Evolutionary conservation across 1,140 invertebrate species (phyloP).

Genomic region (Drosophila cardini): DNA sequence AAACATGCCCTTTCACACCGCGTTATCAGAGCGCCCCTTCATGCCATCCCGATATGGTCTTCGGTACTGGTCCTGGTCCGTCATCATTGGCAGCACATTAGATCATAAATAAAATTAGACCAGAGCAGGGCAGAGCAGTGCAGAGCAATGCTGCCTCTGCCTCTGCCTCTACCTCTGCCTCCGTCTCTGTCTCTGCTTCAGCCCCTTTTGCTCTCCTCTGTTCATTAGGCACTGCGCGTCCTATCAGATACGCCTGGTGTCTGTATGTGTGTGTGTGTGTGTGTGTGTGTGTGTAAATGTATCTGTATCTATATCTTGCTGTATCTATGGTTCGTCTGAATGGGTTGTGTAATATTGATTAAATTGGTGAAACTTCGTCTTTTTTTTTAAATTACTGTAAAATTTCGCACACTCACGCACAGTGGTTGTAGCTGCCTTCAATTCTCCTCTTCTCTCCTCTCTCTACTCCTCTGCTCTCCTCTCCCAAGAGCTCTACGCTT

Average conservation of each 20-base stretch:
- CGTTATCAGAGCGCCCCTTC: slow-evolving; percentile 53
- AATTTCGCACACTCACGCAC: slow-evolving; percentile 81
- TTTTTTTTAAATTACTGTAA: slow-evolving; percentile 81
- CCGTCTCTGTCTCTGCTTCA: neutral
- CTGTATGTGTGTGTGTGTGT: neutral
- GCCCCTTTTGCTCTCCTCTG: slow-evolving; percentile 26
- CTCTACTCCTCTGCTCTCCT: neutral
- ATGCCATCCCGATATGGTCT: neutral
- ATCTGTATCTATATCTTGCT: slow-evolving; percentile 32
- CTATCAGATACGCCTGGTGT: slow-evolving; percentile 78
- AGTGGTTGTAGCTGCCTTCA: slow-evolving; percentile 33
- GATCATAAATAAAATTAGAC: slow-evolving; percentile 82
- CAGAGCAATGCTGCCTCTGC: no score
- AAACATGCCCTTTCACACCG: slow-evolving; percentile 81
- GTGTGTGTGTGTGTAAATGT: slow-evolving; percentile 17
- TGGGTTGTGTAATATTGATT: slow-evolving; percentile 81
- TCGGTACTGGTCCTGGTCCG: slow-evolving; percentile 1
- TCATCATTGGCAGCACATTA: slow-evolving; percentile 69
- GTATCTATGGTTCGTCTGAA: slow-evolving; percentile 49
- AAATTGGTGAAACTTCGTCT: slow-evolving; percentile 74
- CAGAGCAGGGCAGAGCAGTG: slow-evolving; percentile 6
- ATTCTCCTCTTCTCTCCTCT: neutral
- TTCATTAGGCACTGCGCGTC: slow-evolving; percentile 71
- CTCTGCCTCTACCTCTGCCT: slow-evolving; percentile 4
- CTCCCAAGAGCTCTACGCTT: neutral